phyloP scores from a whole-genome alignment of 2,113 vertebrate genomes.

The Eurystomus gularis region DNA sequence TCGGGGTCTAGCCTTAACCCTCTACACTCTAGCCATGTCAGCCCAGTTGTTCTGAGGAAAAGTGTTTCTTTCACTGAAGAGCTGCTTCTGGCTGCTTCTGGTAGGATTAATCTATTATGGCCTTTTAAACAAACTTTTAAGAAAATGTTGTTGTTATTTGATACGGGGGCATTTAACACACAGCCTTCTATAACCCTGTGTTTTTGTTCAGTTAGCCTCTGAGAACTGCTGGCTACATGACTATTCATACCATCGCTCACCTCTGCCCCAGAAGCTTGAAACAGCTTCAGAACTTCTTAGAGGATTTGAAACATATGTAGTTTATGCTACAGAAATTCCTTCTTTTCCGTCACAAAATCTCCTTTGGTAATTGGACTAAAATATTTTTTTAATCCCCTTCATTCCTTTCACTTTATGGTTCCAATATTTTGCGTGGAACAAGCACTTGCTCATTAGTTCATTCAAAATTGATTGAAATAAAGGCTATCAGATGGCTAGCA shows the following conservation, averaged over 20 bases:
- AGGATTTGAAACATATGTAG: background rate
- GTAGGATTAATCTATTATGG: conserved; percentile 86
- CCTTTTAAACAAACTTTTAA: conserved; percentile 62
- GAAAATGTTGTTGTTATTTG: conserved; percentile 3
- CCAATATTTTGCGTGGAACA: conserved; percentile 19
- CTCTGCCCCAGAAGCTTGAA: conserved; percentile 15
- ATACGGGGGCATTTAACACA: conserved; percentile 3
- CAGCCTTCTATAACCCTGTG: conserved; percentile 28
- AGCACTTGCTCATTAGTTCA: background rate
- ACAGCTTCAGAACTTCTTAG: background rate
- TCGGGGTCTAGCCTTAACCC: conserved; percentile 80
- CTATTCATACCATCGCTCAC: background rate
- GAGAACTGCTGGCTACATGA: conserved; percentile 68
- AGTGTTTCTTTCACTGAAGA: conserved; percentile 97
- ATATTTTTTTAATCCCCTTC: background rate
- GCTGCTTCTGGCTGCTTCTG: conserved; percentile 92
- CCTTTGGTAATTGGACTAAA: background rate
- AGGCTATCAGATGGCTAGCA: conserved; percentile 53
- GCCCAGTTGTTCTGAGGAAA: conserved; percentile 93
- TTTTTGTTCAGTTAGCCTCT: conserved; percentile 29
- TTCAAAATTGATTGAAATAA: conserved; percentile 6
- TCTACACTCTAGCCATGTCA: conserved; percentile 83
- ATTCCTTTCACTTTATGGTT: background rate
- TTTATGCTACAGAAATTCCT: background rate
- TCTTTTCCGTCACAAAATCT: background rate